Percentiles rank a stretch among this genome's conserved stretches.
Evolutionary conservation across 2,113 vertebrate species (phyloP).

Genomic region (Clarias macrocephalus): DNA sequence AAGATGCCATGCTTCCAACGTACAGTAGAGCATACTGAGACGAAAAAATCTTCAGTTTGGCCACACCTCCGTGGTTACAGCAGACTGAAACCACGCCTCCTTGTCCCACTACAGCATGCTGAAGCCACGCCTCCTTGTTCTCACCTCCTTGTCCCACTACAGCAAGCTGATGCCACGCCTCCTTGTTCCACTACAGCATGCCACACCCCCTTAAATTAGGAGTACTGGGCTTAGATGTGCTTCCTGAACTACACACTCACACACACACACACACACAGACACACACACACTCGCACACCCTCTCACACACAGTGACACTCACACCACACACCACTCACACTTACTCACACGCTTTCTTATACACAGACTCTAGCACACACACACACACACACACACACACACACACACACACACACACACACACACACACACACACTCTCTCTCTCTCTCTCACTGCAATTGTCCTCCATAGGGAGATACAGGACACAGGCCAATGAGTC

Average conservation of each 20-base stretch:
- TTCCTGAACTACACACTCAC: background rate
- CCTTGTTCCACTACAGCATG: background rate
- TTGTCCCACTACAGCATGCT: background rate
- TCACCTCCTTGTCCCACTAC: background rate
- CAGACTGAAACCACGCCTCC: background rate
- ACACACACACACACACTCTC: background rate
- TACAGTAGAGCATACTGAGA: too few species aligned
- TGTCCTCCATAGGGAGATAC: background rate
- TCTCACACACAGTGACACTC: background rate
- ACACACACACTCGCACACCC: too few species aligned
- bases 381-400: background rate
- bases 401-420: background rate
- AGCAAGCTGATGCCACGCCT: background rate
- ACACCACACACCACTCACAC: too few species aligned
- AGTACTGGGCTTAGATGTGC: background rate
- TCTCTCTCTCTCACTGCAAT: background rate
- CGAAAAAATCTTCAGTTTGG: background rate
- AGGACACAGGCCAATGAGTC: too few species aligned
- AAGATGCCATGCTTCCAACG: background rate
- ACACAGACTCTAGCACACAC: background rate
- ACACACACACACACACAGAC: background rate
- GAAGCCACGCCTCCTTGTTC: background rate
- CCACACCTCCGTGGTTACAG: background rate
- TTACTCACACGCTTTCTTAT: too few species aligned
- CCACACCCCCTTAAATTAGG: background rate